Evolutionary conservation across 2,113 vertebrate species (phyloP), one percentile per base, ranked within the genome.

Genomic region (Cacatua alba): DNA sequence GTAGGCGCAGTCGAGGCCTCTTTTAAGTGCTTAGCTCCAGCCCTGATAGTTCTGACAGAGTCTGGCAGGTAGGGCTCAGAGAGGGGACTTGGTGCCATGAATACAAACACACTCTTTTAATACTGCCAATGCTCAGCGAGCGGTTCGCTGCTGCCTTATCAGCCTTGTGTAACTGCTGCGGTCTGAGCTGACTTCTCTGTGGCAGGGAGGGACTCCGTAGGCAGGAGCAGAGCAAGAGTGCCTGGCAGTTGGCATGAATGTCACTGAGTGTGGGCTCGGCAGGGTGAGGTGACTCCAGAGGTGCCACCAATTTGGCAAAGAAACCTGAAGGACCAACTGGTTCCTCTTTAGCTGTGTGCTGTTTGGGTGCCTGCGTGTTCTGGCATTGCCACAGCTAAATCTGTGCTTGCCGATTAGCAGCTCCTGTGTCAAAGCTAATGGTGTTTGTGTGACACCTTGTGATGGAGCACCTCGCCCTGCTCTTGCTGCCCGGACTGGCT

Each of bases 31-130:
- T 98, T 99, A 97, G 98, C 99, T 75, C 96, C 98, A 92, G 99
- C 99, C 87, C 97, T 99, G 97, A 97, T 99, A 99, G 99, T 99
- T 98, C 98, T 99, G 98, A 99, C 99, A 33, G 99, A 99, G 95
- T 99, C 99, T 21, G 99, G 99, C 98, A 99, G 99, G 99, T 99
- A 99, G 98, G 99, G 98, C 96, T 98, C 97, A 71, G 97, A 83
- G 79, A 97, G 82, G 94, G 86, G 52, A 57, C 81, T 95, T 13
- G 5, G 55, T 21, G 77, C 60, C 88, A 3, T 0, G 33, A 80
- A 26, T 67, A 33, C 31, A 52, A 86, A n/a, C 85, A 29, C 0
- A 4, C 74, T 86, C 0, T 80, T 57, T 39, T 94, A 85, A 80
- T 68, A 51, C 71, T 5, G 57, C 94, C 49, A 28, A 23, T 15